Evolutionary conservation across 2,797 vertebrate genomes (phyloP).

Genomic region (Sebastes trivittatus): DNA sequence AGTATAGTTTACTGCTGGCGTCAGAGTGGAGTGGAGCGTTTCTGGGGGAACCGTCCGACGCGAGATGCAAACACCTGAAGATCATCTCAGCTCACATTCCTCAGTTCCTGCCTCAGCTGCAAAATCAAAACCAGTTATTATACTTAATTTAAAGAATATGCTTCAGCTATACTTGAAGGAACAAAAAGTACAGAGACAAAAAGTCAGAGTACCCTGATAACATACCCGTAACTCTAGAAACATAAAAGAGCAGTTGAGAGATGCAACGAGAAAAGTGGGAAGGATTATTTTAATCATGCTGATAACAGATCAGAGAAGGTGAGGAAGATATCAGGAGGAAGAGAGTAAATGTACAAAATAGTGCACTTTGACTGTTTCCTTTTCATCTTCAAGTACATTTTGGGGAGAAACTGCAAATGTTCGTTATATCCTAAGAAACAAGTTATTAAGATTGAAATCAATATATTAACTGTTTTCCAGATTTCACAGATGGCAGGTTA

Average conservation of each 20-base stretch:
- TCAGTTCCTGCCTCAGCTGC: background rate
- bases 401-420: background rate
- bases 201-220: background rate
- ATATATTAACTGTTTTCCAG: background rate
- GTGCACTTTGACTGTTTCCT: background rate
- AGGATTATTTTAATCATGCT: background rate
- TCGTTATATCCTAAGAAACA: background rate
- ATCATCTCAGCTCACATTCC: background rate
- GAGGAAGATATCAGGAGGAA: background rate
- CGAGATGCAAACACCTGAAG: background rate
- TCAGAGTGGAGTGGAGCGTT: background rate
- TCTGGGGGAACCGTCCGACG: background rate
- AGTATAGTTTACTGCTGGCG: background rate
- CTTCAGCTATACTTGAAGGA: background rate
- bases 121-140: constrained; percentile 15
- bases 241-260: background rate
- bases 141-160: background rate
- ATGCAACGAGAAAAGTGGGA: background rate
- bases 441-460: background rate
- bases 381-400: background rate
- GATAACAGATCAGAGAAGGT: background rate
- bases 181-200: background rate
- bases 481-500: background rate
- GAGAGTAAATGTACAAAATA: background rate
- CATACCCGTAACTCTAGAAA: background rate